Evolutionary conservation across 2,113 vertebrate species (phyloP).

Genomic region (Hemiscyllium ocellatum): DNA sequence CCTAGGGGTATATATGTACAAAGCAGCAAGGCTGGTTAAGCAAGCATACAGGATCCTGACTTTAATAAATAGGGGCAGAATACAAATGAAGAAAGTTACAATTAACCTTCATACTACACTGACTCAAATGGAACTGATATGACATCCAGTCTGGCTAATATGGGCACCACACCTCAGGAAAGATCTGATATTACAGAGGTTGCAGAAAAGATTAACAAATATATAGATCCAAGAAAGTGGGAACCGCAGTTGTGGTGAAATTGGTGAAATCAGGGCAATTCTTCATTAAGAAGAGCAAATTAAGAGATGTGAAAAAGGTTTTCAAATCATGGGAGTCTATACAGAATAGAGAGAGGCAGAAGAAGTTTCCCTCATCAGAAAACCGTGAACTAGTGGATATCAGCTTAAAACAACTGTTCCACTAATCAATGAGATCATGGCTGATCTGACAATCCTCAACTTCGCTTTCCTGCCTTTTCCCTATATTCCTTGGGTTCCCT

Average conservation of each 20-base stretch:
- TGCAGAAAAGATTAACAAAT: neutral
- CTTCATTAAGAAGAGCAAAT: neutral
- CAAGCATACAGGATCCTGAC: neutral
- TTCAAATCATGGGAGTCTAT: neutral
- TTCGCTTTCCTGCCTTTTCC: no score
- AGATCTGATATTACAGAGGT: neutral
- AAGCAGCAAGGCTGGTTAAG: neutral
- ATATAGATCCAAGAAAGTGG: neutral
- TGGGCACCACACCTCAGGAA: no score
- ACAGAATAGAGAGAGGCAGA: neutral
- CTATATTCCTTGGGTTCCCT: no score
- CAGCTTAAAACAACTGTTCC: neutral
- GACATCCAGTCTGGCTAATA: neutral
- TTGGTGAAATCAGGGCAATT: neutral
- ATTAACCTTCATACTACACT: neutral
- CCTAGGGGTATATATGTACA: no score
- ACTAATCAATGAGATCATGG: no score
- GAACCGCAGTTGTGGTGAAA: neutral
- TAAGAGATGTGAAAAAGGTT: neutral
- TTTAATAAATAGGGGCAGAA: neutral
- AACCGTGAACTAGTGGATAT: neutral
- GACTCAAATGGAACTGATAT: neutral
- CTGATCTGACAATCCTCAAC: no score
- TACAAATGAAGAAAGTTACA: neutral
- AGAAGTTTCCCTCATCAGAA: neutral